Evolutionary conservation across 2,113 vertebrate species (phyloP).

Genomic region (Neolamprologus devosi): DNA sequence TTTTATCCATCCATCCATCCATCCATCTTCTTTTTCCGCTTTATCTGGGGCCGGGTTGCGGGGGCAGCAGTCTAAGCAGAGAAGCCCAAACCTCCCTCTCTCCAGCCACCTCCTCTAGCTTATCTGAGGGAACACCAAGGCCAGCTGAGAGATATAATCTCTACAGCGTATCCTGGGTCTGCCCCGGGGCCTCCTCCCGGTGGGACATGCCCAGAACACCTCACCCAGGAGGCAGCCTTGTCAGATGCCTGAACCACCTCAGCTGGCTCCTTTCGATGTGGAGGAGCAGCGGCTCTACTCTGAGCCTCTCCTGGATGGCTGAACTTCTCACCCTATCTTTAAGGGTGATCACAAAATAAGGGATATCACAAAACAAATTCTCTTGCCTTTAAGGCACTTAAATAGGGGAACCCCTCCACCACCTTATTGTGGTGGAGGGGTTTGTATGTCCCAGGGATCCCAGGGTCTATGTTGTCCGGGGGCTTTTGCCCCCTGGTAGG

Average conservation of each 20-base stretch:
- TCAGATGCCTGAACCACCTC: background rate
- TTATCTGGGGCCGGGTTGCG: background rate
- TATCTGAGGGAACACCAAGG: background rate
- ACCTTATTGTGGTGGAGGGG: background rate
- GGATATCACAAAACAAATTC: background rate
- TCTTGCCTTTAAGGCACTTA: background rate
- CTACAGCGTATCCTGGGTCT: background rate
- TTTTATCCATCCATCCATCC: background rate
- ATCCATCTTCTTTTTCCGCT: background rate
- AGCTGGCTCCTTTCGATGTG: background rate
- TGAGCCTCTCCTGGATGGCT: background rate
- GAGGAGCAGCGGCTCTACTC: background rate
- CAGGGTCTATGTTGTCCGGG: accelerated
- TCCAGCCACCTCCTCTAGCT: background rate
- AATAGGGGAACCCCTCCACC: background rate
- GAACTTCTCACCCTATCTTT: background rate
- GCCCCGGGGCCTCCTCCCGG: background rate
- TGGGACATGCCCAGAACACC: background rate
- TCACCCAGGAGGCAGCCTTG: background rate
- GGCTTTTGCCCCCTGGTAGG: background rate
- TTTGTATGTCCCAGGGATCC: background rate
- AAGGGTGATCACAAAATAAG: background rate
- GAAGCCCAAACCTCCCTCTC: background rate
- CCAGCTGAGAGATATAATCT: background rate
- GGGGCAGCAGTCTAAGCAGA: background rate